Evolutionary conservation across 2,888 invertebrate species (phyloP), one percentile per base, ranked within the genome.

Genomic region (Oxystoma pomonae): DNA sequence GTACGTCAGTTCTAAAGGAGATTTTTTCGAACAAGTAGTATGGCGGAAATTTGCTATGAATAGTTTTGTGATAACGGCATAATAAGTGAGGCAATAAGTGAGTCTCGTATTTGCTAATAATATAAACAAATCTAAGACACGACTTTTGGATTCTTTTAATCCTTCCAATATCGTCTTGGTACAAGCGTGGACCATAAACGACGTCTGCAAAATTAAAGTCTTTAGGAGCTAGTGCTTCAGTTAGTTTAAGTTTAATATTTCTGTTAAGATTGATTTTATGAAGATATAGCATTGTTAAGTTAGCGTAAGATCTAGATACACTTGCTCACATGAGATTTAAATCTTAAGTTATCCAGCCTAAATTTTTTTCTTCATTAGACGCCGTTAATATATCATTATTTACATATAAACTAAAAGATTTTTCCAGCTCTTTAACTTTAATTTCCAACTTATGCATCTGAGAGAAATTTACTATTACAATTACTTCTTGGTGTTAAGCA

Each of bases 51-150:
- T 58, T 58, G 21, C 51, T 16, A 20, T 19, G 20, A 20, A 51
- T 51, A 50, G n/a, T n/a, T 20, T 59, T 59, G 17, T 59, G 59
- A 59, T 9, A 59, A 51, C 49, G 52, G 17, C 20, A 20, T 59
- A 59, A 1, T 20, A 51, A 18, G 52, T 59, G 20, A 50, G 51
- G 21, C 52, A 18, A 16, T 49, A 49, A 20, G 51, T 7, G 20
- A 50, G 50, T 19, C n/a, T n/a, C n/a, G n/a, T n/a, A n/a, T n/a
- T n/a, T n/a, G n/a, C n/a, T n/a, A n/a, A n/a, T n/a, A n/a, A n/a
- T n/a, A n/a, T n/a, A n/a, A n/a, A n/a, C n/a, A n/a, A n/a, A n/a
- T n/a, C n/a, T n/a, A n/a, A n/a, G n/a, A n/a, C n/a, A n/a, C n/a
- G n/a, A n/a, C n/a, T n/a, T n/a, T n/a, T n/a, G n/a, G n/a, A n/a